These are phyloP conservation scores for Asteroscopus sphinx DNA, from an alignment of 2,888 invertebrate genomes.

Conservation along the genomic window DNA sequence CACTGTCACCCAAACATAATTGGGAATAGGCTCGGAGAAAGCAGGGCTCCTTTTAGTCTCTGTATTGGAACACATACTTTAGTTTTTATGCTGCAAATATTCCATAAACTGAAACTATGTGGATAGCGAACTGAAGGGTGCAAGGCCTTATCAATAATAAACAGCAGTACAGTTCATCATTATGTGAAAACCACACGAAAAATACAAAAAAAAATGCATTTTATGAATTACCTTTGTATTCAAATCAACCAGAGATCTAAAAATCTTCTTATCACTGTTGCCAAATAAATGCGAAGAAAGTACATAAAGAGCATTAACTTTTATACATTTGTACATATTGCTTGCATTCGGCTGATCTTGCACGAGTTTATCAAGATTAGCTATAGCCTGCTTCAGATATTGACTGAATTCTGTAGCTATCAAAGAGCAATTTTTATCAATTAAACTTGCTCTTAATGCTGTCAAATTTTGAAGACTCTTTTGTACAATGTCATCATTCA, in stretches of 20 bases:
- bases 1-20: no score
- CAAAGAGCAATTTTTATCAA: conserved; percentile 82
- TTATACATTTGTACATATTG: conserved; percentile 90
- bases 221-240: conserved; percentile 91
- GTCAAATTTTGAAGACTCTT: conserved; percentile 84
- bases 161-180: no score
- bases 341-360: conserved; percentile 87
- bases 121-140: no score
- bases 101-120: no score
- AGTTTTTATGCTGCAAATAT: no score
- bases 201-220: conserved; percentile 2
- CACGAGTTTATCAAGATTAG: conserved; percentile 90
- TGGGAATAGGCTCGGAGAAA: no score
- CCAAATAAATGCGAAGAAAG: conserved; percentile 93
- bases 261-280: conserved; percentile 93
- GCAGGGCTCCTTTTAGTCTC: no score
- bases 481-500: conserved; percentile 93
- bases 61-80: no score
- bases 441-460: conserved; percentile 79
- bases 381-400: conserved; percentile 91
- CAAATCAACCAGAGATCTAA: conserved; percentile 93
- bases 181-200: no score
- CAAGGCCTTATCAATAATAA: no score
- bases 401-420: conserved; percentile 91
- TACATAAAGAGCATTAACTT: conserved; percentile 92